Evolutionary conservation across 1,140 invertebrate species (phyloP).

Genomic region (Pygmarrhopalites habei): DNA sequence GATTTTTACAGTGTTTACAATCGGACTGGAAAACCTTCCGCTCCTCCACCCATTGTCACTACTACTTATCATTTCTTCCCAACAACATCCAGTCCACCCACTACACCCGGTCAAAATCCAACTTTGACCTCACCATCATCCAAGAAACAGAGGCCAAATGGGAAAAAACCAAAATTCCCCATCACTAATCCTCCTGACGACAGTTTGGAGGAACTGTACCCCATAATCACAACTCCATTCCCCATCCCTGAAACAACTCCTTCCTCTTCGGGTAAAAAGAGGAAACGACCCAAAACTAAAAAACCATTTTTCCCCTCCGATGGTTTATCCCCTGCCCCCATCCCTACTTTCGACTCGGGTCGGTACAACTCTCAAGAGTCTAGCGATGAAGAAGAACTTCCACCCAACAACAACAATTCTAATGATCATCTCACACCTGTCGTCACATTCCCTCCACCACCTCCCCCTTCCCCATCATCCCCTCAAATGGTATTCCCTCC

Average conservation of each 20-base stretch:
- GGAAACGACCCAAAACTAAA: conserved; percentile 38
- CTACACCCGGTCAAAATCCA: not conserved
- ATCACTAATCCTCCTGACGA: conserved; percentile 38
- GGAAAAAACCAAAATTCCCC: conserved; percentile 37
- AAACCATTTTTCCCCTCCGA: conserved; percentile 10
- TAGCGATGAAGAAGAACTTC: not conserved
- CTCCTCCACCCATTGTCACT: not conserved
- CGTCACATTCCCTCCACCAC: not conserved
- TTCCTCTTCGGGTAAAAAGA: conserved; percentile 37
- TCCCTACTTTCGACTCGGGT: not conserved
- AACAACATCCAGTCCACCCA: not conserved
- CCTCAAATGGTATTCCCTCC: not conserved
- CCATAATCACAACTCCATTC: conserved; percentile 18
- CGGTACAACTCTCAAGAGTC: not conserved
- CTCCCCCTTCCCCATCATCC: not conserved
- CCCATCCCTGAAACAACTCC: conserved; percentile 18
- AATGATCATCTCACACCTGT: not conserved
- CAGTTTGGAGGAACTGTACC: conserved; percentile 25
- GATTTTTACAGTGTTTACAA: conserved; percentile 69
- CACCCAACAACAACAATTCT: not conserved
- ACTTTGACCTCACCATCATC: not conserved
- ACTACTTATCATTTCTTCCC: not conserved
- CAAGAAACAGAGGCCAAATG: conserved; percentile 33
- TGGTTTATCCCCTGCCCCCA: not conserved
- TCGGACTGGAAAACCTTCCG: conserved; percentile 21